Percentiles rank a stretch among this genome's conserved stretches.
phyloP scores from a whole-genome alignment of 1,140 invertebrate genomes.

The Drosophila mojavensis region DNA sequence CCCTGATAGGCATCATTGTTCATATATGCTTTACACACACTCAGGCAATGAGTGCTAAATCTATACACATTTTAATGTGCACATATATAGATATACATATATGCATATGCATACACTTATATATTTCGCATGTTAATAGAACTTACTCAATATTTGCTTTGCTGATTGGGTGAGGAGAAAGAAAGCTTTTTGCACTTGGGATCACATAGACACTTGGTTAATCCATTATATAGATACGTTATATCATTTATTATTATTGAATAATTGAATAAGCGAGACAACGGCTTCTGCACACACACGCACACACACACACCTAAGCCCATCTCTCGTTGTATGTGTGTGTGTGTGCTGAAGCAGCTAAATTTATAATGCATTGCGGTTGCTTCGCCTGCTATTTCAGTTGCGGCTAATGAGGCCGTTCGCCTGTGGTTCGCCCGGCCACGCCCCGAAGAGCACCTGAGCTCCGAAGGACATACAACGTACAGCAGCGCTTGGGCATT shows the following conservation, averaged over 20 bases:
- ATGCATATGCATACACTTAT: slow-evolving; percentile 2
- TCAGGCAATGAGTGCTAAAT: background rate
- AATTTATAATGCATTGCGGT: slow-evolving; percentile 75
- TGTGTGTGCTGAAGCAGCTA: slow-evolving; percentile 49
- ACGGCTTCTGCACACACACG: slow-evolving; percentile 6
- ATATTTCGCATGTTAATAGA: slow-evolving; percentile 7
- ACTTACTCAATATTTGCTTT: slow-evolving; percentile 40
- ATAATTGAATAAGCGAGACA: slow-evolving; percentile 64
- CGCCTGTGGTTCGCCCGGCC: slow-evolving; percentile 37
- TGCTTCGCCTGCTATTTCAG: slow-evolving; percentile 35
- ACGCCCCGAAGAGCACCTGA: slow-evolving; percentile 5
- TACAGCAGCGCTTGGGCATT: slow-evolving; percentile 24
- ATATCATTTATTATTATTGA: slow-evolving; percentile 74
- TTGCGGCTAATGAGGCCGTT: slow-evolving; percentile 70
- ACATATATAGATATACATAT: background rate
- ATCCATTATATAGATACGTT: slow-evolving; percentile 43
- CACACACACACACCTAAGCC: background rate
- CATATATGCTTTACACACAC: too few species aligned
- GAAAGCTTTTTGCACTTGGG: slow-evolving; percentile 59
- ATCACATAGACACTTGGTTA: slow-evolving; percentile 39
- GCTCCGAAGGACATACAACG: slow-evolving; percentile 26
- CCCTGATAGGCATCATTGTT: too few species aligned
- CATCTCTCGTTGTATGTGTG: background rate
- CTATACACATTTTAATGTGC: background rate
- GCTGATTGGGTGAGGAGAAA: slow-evolving; percentile 29